Evolutionary conservation across 2,113 vertebrate species (phyloP).

Genomic region (Circaetus cinerascens): DNA sequence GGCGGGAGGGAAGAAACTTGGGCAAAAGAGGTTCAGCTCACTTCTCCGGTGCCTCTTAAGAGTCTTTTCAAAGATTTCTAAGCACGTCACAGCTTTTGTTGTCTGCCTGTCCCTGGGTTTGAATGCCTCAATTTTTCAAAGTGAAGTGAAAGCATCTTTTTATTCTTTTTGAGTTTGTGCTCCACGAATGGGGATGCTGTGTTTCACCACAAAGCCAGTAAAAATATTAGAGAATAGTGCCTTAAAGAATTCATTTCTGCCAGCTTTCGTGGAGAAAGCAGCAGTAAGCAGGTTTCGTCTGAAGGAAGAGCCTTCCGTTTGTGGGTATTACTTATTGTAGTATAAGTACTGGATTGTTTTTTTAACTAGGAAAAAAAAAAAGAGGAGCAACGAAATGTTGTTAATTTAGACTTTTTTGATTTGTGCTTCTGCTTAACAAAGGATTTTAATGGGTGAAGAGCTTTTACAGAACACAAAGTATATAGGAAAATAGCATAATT

Average conservation of each 20-base stretch:
- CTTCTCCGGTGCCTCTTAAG: background rate
- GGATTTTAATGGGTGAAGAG: background rate
- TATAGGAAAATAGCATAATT: conserved; percentile 9
- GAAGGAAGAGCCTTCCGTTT: background rate
- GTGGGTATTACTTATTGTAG: background rate
- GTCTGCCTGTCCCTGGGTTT: background rate
- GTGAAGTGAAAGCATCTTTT: background rate
- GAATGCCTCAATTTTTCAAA: background rate
- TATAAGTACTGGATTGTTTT: background rate
- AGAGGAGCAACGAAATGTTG: background rate
- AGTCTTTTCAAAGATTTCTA: conserved; percentile 4
- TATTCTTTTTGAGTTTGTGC: background rate
- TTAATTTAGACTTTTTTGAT: background rate
- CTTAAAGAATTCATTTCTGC: background rate
- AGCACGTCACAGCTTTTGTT: background rate
- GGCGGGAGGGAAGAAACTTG: background rate
- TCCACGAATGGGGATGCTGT: accelerated
- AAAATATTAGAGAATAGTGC: background rate
- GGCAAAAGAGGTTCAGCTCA: background rate
- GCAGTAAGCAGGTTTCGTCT: background rate
- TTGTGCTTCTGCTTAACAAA: conserved; percentile 21
- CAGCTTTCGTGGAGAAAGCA: background rate
- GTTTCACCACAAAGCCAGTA: background rate
- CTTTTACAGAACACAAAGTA: conserved; percentile 36
- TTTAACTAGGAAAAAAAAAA: background rate